Conservation (phyloP, 2,888 invertebrate species). For the Phrixothrix hirtus region DNA sequence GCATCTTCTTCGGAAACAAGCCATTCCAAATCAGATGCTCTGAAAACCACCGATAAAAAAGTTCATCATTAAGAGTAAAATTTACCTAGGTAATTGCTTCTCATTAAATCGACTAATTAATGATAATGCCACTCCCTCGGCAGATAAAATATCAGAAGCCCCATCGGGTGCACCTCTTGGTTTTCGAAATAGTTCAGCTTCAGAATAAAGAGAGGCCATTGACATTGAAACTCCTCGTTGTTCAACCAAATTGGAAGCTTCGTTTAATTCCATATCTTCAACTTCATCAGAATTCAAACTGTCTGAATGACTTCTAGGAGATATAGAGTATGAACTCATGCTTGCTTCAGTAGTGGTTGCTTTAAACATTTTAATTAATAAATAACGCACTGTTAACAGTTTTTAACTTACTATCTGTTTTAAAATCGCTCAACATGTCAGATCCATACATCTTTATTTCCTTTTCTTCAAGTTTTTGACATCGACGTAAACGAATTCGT, state of each 20-base stretch:
- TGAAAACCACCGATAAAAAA: slow-evolving; percentile 37
- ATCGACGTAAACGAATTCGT: slow-evolving; percentile 63
- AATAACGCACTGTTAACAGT: no score
- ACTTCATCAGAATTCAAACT: slow-evolving; percentile 59
- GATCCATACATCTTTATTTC: slow-evolving; percentile 45
- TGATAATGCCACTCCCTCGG: slow-evolving; percentile 78
- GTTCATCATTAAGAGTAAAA: neutral
- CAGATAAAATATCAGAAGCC: slow-evolving; percentile 63
- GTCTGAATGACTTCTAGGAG: slow-evolving; percentile 56
- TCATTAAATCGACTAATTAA: slow-evolving; percentile 76
- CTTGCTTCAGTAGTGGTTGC: slow-evolving; percentile 61
- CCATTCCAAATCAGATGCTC: slow-evolving; percentile 79
- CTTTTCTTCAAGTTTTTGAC: slow-evolving; percentile 59
- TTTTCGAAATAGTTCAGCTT: slow-evolving; percentile 56
- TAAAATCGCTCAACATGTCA: slow-evolving; percentile 55
- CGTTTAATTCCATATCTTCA: slow-evolving; percentile 60
- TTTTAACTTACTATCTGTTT: slow-evolving; percentile 57
- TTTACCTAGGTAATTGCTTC: slow-evolving; percentile 67
- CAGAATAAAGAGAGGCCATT: slow-evolving; percentile 67
- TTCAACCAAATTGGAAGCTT: slow-evolving; percentile 55
- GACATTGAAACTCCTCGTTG: slow-evolving; percentile 63
- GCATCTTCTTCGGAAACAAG: slow-evolving; percentile 77
- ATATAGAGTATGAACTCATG: slow-evolving; percentile 59
- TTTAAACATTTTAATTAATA: slow-evolving; percentile 32
- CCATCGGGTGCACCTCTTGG: slow-evolving; percentile 56